Conservation (phyloP, 64 coral and sea anemone genomes). For the Montipora cactus region DNA sequence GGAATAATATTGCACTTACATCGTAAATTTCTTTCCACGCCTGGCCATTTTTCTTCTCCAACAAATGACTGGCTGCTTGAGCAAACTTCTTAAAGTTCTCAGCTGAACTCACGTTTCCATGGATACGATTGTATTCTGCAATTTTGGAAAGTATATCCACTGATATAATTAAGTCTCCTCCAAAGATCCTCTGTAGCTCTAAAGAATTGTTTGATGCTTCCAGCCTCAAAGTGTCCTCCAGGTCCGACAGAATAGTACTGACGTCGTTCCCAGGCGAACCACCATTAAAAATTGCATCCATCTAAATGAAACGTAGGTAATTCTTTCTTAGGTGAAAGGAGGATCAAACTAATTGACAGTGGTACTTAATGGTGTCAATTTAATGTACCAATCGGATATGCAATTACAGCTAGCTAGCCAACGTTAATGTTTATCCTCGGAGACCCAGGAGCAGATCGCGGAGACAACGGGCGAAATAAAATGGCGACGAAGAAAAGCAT, state of each 20-base stretch:
- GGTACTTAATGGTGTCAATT: too few species aligned
- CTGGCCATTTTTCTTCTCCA: not conserved
- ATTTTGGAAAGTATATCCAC: conserved; percentile 1
- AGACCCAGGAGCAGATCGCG: too few species aligned
- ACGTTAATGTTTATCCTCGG: too few species aligned
- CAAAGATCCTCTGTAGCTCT: not conserved
- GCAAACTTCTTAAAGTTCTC: not conserved
- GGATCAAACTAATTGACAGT: too few species aligned
- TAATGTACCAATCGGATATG: too few species aligned
- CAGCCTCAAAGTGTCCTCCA: not conserved
- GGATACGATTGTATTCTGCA: not conserved
- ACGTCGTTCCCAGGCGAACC: not conserved
- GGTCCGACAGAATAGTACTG: not conserved
- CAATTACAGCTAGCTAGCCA: too few species aligned
- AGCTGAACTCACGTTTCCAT: not conserved
- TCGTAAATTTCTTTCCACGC: not conserved
- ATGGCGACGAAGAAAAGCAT: too few species aligned
- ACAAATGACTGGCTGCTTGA: not conserved
- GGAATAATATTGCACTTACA: not conserved
- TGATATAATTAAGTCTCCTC: not conserved
- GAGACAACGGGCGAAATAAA: too few species aligned
- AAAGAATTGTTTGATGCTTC: not conserved
- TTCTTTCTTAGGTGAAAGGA: not conserved
- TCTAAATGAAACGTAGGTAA: not conserved
- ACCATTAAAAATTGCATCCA: not conserved